Evolutionary conservation across 2,113 vertebrate species (phyloP).

Genomic region (Coturnix japonica): DNA sequence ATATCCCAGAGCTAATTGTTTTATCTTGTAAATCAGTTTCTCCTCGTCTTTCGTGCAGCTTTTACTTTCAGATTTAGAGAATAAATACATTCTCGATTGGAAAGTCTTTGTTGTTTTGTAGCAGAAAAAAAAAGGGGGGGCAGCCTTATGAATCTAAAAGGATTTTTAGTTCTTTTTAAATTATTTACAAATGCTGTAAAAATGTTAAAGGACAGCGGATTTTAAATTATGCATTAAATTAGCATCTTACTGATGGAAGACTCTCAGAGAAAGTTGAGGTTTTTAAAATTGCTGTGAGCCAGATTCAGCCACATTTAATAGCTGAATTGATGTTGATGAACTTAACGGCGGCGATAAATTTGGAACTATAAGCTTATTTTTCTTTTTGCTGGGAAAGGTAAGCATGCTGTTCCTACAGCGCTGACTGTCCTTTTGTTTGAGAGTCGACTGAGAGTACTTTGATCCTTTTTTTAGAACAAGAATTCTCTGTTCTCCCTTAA

Average conservation of each 20-base stretch:
- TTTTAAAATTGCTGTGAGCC: constrained; percentile 26
- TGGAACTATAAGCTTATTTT: constrained; percentile 18
- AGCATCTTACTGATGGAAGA: constrained; percentile 73
- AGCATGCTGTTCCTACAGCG: constrained; percentile 52
- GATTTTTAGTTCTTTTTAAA: constrained; percentile 67
- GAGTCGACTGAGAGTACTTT: constrained; percentile 50
- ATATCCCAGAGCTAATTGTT: constrained; percentile 62
- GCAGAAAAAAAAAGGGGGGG: not conserved
- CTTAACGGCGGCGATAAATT: constrained; percentile 30
- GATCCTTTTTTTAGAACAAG: constrained; percentile 65
- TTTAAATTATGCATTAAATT: constrained; percentile 79
- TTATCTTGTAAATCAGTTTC: constrained; percentile 52
- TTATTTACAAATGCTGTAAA: constrained; percentile 71
- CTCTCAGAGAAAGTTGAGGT: constrained; percentile 19
- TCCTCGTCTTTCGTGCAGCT: constrained; percentile 2
- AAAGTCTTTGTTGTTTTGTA: constrained; percentile 54
- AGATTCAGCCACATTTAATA: constrained; percentile 41
- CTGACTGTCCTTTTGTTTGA: constrained; percentile 62
- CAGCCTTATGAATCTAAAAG: constrained; percentile 61
- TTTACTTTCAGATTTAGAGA: constrained; percentile 43
- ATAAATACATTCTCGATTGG: constrained; percentile 36
- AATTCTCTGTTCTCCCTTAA: constrained; percentile 67
- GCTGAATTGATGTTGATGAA: constrained; percentile 46
- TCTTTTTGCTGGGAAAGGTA: constrained; percentile 55
- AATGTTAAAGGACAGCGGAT: constrained; percentile 67